Conservation (phyloP, 2,888 invertebrate genomes). For the Lacanobia wlatinum region DNA sequence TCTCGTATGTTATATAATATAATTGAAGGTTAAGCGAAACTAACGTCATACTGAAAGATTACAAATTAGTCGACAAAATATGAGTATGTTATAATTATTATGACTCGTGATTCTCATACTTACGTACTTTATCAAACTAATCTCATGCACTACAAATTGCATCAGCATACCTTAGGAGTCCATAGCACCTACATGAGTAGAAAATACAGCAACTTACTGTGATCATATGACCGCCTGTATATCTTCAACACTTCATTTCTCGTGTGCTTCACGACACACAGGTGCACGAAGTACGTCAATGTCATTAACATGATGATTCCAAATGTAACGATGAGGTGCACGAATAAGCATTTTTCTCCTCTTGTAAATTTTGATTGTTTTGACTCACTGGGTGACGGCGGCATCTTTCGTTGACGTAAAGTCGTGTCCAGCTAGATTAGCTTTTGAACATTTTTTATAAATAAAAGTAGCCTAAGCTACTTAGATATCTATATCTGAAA, state of each 20-base stretch:
- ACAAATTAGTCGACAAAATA: neutral
- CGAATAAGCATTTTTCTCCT: constrained; percentile 83
- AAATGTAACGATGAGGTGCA: constrained; percentile 76
- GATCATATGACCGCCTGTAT: constrained; percentile 51
- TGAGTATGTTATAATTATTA: neutral
- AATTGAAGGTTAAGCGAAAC: neutral
- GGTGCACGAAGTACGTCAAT: constrained; percentile 75
- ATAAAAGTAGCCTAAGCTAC: no score
- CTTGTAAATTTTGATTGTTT: constrained; percentile 75
- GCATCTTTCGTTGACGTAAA: constrained; percentile 34
- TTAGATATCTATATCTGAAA: no score
- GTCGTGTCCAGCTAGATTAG: constrained; percentile 48
- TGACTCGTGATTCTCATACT: neutral
- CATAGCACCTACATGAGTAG: neutral
- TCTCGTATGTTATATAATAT: neutral
- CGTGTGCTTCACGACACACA: constrained; percentile 73
- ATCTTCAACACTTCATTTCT: constrained; percentile 65
- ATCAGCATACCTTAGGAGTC: neutral
- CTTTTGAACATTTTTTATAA: neutral
- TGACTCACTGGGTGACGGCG: constrained; percentile 13
- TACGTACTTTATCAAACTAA: neutral
- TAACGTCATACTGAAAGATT: neutral
- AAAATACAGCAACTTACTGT: constrained; percentile 51
- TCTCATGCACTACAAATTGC: neutral
- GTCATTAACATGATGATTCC: constrained; percentile 69